Conservation (phyloP, 2,113 vertebrate genomes). For the Glaucomys volans region DNA sequence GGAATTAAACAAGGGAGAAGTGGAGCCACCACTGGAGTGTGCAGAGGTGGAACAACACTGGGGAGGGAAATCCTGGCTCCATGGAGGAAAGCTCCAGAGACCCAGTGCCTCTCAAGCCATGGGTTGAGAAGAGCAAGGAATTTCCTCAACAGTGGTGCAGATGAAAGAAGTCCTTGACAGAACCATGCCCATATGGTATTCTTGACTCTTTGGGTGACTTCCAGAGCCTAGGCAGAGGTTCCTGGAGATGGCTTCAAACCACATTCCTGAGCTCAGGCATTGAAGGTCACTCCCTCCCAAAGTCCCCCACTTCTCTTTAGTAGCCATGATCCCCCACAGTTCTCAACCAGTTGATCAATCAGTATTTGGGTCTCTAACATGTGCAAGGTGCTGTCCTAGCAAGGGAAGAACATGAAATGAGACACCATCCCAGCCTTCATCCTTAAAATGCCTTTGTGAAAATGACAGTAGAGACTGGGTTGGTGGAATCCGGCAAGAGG, state of each 20-base stretch:
- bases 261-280: background rate
- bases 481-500: background rate
- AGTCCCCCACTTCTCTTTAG: background rate
- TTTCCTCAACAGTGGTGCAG: background rate
- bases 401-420: background rate
- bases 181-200: background rate
- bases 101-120: background rate
- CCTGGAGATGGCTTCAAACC: background rate
- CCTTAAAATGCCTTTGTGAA: background rate
- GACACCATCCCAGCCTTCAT: background rate
- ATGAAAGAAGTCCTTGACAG: background rate
- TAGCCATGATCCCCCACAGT: background rate
- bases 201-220: background rate
- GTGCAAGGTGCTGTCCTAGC: background rate
- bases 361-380: background rate
- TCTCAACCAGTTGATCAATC: background rate
- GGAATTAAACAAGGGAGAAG: conserved; percentile 55
- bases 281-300: background rate
- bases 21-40: background rate
- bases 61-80: background rate
- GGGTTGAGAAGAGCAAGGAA: background rate
- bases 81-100: background rate
- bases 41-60: too few relatives aligned
- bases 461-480: background rate
- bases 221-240: background rate